Evolutionary conservation across 2,113 vertebrate genomes (phyloP).

Genomic region (Tetrax tetrax): DNA sequence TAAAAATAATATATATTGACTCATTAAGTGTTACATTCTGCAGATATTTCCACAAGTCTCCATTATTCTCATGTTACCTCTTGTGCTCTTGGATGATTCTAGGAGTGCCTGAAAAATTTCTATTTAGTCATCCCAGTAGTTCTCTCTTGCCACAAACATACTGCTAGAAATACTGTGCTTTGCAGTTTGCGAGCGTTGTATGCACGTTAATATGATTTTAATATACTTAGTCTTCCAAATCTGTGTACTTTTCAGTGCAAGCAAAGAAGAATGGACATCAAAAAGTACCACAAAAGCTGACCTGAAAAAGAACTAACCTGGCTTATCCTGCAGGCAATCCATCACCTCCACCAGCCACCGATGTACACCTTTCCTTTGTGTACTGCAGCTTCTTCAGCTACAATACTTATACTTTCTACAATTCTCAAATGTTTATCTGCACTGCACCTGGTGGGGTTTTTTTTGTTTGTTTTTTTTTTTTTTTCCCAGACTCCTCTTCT

Average conservation of each 20-base stretch:
- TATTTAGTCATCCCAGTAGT: neutral
- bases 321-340: neutral
- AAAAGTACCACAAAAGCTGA: neutral
- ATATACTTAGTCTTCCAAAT: neutral
- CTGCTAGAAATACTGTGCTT: neutral
- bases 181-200: neutral
- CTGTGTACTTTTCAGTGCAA: neutral
- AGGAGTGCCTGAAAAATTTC: neutral
- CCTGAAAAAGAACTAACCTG: neutral
- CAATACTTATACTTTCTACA: neutral
- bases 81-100: neutral
- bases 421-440: neutral
- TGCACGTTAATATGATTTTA: neutral
- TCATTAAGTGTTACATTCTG: constrained; percentile 35
- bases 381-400: neutral
- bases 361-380: neutral
- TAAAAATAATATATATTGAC: constrained; percentile 19
- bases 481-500: neutral
- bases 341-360: neutral
- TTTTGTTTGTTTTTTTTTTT: too few relatives aligned
- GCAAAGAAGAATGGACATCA: neutral
- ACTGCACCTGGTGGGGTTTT: too few relatives aligned
- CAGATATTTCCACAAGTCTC: neutral
- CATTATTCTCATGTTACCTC: neutral
- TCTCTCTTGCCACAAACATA: neutral